A percentile compares a stretch with the other conserved stretches of the same genome.
These are phyloP conservation scores for Prunella himalayana DNA, from an alignment of 2,113 vertebrate species.

Conservation along the genomic window DNA sequence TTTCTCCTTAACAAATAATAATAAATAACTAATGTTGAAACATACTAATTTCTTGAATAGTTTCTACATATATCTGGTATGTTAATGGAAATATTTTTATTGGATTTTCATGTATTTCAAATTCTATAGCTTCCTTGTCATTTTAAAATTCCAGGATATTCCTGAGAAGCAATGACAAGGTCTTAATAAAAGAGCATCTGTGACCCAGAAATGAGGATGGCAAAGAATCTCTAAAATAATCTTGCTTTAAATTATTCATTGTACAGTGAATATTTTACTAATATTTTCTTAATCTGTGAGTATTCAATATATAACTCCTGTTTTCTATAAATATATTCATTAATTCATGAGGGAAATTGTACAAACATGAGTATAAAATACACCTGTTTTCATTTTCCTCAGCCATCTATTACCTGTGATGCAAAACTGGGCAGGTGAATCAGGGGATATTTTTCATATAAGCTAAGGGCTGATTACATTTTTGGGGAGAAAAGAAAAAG, in stretches of 20 bases:
- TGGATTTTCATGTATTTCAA: not conserved
- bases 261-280: not conserved
- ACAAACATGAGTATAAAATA: not conserved
- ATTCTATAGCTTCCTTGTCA: not conserved
- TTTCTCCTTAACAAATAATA: not conserved
- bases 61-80: not conserved
- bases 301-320: not conserved
- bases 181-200: not conserved
- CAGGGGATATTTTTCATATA: not conserved
- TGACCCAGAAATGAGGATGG: not conserved
- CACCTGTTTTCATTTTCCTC: not conserved
- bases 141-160: not conserved
- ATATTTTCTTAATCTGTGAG: not conserved
- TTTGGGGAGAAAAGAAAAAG: accelerated
- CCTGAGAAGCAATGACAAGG: not conserved
- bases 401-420: not conserved
- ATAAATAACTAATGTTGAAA: not conserved
- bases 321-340: not conserved
- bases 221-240: not conserved
- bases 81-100: not conserved
- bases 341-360: not conserved
- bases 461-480: not conserved
- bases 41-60: not conserved
- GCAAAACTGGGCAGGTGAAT: not conserved
- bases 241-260: not conserved